Evolutionary conservation across 2,113 vertebrate genomes (phyloP).

Genomic region (Beaufortia kweichowensis): DNA sequence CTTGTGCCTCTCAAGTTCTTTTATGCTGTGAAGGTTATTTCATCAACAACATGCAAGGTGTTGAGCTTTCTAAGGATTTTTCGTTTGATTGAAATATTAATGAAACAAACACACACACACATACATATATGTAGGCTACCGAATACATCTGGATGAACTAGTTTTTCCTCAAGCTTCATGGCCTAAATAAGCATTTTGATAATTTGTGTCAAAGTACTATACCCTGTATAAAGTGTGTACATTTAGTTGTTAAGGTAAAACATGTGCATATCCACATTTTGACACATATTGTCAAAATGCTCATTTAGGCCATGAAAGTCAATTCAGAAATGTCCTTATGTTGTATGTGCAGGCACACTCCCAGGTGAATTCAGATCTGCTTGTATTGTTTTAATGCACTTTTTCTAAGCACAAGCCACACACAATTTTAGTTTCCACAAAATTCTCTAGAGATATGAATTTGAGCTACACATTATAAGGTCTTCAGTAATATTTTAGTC

Average conservation of each 20-base stretch:
- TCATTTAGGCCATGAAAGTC: not conserved
- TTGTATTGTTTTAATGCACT: not conserved
- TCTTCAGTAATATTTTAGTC: not conserved
- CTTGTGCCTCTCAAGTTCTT: constrained; percentile 52
- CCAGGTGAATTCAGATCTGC: too few species aligned
- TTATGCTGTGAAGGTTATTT: constrained; percentile 51
- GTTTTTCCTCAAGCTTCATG: too few species aligned
- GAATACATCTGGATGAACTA: too few species aligned
- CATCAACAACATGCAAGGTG: constrained; percentile 57
- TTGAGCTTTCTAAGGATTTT: constrained; percentile 53
- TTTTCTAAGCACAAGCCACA: not conserved
- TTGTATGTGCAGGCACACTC: not conserved
- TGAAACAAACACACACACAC: too few species aligned
- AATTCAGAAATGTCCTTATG: not conserved
- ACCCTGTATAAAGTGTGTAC: too few species aligned
- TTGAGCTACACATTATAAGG: not conserved
- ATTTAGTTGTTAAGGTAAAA: too few species aligned
- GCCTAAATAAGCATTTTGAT: too few species aligned
- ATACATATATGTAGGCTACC: too few species aligned
- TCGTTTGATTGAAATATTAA: not conserved
- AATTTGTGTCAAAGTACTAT: too few species aligned
- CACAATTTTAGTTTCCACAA: not conserved
- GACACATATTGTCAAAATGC: not conserved
- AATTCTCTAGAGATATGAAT: not conserved
- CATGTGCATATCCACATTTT: not conserved